phyloP scores from a whole-genome alignment of 2,113 vertebrate genomes.

The Petromus typicus region DNA sequence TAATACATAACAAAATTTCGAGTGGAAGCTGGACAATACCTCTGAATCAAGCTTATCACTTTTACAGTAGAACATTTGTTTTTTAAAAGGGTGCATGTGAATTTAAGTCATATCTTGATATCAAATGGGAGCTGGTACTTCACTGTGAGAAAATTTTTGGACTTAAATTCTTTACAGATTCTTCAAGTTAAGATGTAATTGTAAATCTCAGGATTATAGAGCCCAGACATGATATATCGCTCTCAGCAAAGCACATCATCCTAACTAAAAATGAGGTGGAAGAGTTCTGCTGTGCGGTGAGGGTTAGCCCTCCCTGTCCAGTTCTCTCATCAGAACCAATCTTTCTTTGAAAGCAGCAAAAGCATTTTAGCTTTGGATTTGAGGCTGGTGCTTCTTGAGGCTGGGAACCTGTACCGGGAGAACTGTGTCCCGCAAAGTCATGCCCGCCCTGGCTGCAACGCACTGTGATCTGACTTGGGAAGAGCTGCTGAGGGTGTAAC shows the following conservation, averaged over 20 bases:
- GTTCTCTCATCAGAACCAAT: not conserved
- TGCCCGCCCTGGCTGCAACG: not conserved
- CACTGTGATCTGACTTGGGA: not conserved
- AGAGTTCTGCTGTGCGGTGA: not conserved
- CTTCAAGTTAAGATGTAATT: not conserved
- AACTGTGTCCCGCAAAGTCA: not conserved
- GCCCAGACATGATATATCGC: not conserved
- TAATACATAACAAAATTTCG: not conserved
- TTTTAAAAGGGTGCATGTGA: not conserved
- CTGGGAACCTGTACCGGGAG: not conserved
- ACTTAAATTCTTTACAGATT: constrained; percentile 18
- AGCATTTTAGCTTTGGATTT: not conserved
- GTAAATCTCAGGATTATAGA: not conserved
- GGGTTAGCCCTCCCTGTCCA: not conserved
- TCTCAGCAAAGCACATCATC: not conserved
- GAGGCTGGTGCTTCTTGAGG: not conserved
- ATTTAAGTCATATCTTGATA: not conserved
- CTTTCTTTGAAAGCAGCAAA: not conserved
- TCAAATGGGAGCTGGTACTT: not conserved
- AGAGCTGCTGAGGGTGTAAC: not conserved
- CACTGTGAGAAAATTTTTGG: not conserved
- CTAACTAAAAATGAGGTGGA: not conserved
- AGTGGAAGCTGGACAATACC: not conserved
- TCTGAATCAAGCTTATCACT: not conserved
- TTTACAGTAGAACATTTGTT: not conserved